phyloP scores from a whole-genome alignment of 2,888 invertebrate species.

The Timandra comae region DNA sequence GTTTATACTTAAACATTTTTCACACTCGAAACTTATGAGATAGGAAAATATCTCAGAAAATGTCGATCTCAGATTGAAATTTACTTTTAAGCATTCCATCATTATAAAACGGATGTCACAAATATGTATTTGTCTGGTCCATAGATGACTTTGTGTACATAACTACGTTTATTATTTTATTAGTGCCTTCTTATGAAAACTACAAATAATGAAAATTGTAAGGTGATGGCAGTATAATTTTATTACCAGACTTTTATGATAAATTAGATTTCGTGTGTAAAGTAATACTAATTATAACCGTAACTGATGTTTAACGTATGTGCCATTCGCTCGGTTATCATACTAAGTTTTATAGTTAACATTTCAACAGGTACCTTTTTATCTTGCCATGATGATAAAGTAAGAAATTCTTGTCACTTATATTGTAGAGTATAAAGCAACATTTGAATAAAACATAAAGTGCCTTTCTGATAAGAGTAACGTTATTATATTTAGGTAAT shows the following conservation, averaged over 20 bases:
- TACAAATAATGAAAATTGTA: conserved; percentile 32
- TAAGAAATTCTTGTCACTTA: conserved; percentile 73
- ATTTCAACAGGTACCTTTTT: conserved; percentile 75
- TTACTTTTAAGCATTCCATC: conserved; percentile 70
- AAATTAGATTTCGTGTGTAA: neutral
- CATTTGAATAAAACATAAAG: conserved; percentile 58
- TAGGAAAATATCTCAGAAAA: conserved; percentile 62
- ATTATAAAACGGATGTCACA: conserved; percentile 60
- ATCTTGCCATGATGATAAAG: conserved; percentile 76
- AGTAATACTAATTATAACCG: conserved; percentile 7
- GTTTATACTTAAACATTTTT: conserved; percentile 45
- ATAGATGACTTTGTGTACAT: conserved; percentile 59
- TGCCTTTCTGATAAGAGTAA: conserved; percentile 71
- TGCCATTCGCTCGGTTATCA: conserved; percentile 74
- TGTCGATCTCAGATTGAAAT: conserved; percentile 76
- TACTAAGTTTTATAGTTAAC: conserved; percentile 64
- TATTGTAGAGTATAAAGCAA: conserved; percentile 49
- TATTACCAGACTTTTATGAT: conserved; percentile 1
- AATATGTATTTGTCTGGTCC: conserved; percentile 45
- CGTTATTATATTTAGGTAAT: conserved; percentile 53
- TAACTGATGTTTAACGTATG: conserved; percentile 46
- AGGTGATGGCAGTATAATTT: conserved; percentile 48
- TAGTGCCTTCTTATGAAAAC: conserved; percentile 61
- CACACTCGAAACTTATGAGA: conserved; percentile 53
- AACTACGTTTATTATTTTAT: conserved; percentile 34